Evolutionary conservation across 2,888 invertebrate genomes (phyloP).

Genomic region (Trichacis sp.): DNA sequence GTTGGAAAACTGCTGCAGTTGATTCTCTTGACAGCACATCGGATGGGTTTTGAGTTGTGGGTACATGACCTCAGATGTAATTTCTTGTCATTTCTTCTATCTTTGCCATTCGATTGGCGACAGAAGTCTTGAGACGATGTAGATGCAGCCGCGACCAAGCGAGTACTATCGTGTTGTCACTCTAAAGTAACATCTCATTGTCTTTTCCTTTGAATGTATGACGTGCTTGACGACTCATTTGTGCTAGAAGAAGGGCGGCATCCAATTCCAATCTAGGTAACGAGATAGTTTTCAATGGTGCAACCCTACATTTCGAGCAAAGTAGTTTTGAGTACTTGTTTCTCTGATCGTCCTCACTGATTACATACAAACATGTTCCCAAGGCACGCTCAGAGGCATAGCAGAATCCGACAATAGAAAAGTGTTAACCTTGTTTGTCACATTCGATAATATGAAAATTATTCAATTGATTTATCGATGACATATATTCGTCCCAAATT

Average conservation of each 20-base stretch:
- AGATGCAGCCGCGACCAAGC: slow-evolving; percentile 25
- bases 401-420: slow-evolving; percentile 41
- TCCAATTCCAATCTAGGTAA: slow-evolving; percentile 29
- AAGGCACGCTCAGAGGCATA: slow-evolving; percentile 46
- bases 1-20: background rate
- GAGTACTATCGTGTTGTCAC: slow-evolving; percentile 33
- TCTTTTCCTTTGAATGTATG: slow-evolving; percentile 16
- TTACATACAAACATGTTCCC: slow-evolving; percentile 46
- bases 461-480: slow-evolving; percentile 16
- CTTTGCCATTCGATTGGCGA: slow-evolving; percentile 29
- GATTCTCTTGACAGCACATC: slow-evolving; percentile 34
- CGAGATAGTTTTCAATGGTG: slow-evolving; percentile 29
- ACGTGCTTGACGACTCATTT: slow-evolving; percentile 8
- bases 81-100: slow-evolving; percentile 18
- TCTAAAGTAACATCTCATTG: slow-evolving; percentile 17
- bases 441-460: slow-evolving; percentile 21
- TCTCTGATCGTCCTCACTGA: slow-evolving; percentile 3
- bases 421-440: background rate
- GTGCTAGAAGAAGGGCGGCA: slow-evolving; percentile 27
- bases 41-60: slow-evolving; percentile 36
- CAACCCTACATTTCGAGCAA: slow-evolving; percentile 37
- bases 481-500: slow-evolving; percentile 18
- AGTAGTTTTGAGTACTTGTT: slow-evolving; percentile 8
- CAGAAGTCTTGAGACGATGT: slow-evolving; percentile 25
- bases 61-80: slow-evolving; percentile 27